Evolutionary conservation across 2,888 invertebrate genomes (phyloP), one percentile per base, ranked within the genome.

Genomic region (Cynaeus angustus): DNA sequence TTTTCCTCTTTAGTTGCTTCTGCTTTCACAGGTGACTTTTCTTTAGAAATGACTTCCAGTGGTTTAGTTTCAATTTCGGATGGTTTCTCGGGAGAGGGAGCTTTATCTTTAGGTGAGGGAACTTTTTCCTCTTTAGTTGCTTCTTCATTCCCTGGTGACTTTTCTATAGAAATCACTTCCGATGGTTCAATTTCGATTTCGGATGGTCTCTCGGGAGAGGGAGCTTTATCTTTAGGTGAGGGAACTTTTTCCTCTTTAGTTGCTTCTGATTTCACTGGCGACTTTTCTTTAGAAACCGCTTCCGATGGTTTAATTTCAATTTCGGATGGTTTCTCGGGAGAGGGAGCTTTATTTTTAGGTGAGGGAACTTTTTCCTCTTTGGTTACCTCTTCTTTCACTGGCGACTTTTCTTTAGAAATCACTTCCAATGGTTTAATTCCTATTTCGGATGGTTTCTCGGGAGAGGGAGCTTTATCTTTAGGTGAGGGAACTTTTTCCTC

Each of bases 11-110:
- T 43, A n/a, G 3, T 12, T 1, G 43, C 10, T 14, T 30, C 12
- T 7, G 5, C 48, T 30, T 46, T 12, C 0, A 7, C 48, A 8
- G 43, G 30, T 8, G 28, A 8, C 9, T 48, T 48, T 3, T 10
- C 46, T 16, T 59, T 59, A n/a, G 7, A 6, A 14, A 12, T 58
- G 21, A 38, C 16, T 4, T 41, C 56, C 45, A 14, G 37, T 8
- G 41, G 46, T 58, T 56, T 73, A 8, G 71, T 65, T 26, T 45
- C 59, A n/a, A 59, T 45, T 55, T 50, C 14, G 0, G 55, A 12
- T 13, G 14, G 16, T 37, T 13, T 33, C 37, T 55, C 55, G 5
- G 38, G 9, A 52, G 52, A 3, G 8, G 13, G 16, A 37, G 55
- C 1, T 38, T 16, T 55, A 37, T 55, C 55, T 55, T 55, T 55